These are phyloP conservation scores for Morpho deidamia DNA, from an alignment of 2,888 invertebrate genomes.

Conservation along the genomic window DNA sequence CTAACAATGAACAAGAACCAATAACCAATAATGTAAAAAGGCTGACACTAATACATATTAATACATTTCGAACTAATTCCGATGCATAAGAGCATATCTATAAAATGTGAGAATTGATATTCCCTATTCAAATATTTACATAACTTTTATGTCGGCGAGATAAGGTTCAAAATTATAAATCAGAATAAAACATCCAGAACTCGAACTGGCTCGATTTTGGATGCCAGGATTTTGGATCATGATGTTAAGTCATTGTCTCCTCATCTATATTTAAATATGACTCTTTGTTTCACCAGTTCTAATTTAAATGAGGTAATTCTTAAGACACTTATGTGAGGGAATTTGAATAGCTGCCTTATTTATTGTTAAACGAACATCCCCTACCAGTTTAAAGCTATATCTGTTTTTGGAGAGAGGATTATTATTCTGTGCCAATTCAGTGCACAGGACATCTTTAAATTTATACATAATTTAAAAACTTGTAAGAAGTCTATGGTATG, in stretches of 20 bases:
- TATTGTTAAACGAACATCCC: no score
- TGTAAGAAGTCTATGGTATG: no score
- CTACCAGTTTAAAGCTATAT: no score
- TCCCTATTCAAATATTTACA: conserved; percentile 2
- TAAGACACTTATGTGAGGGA: no score
- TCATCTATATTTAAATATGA: conserved; percentile 75
- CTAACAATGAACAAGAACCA: conserved; percentile 58
- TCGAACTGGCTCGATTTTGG: background rate
- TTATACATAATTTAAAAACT: no score
- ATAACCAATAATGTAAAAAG: conserved; percentile 67
- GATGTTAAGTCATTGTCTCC: conserved; percentile 73
- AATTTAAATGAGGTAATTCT: conserved; percentile 1
- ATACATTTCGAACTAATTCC: conserved; percentile 64
- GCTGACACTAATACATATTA: conserved; percentile 70
- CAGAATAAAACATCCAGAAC: no score
- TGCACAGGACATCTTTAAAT: no score
- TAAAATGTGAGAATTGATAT: conserved; percentile 30
- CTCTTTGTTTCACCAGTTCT: conserved; percentile 57
- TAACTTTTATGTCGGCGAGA: conserved; percentile 16
- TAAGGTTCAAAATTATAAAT: conserved; percentile 22
- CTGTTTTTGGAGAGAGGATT: no score
- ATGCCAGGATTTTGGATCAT: conserved; percentile 32
- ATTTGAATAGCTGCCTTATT: no score
- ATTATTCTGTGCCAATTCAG: no score
- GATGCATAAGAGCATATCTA: conserved; percentile 49